Base-by-base conservation (phyloP, 2,888 invertebrate species). In the Agrochola lota region DNA sequence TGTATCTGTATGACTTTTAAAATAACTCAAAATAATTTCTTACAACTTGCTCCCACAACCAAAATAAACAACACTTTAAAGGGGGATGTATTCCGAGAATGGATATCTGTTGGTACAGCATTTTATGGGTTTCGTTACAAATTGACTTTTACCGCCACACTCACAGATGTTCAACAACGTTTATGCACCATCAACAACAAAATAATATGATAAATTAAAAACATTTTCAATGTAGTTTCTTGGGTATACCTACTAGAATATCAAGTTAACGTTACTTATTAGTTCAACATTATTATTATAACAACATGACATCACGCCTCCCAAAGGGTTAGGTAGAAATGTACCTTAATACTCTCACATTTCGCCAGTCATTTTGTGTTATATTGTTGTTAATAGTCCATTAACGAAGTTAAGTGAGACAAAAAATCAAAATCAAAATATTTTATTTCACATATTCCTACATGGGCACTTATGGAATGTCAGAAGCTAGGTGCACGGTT, bases 21-120 rank as follows among this genome's bases (percentile, higher is more conserved):
- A 52, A 71, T 71, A 68, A 71, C 49, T 66, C 7, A 71, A 71
- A 66, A 46, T 46, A 12, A 67, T 30, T 3, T n/a, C 35, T 20
- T 35, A 35, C 20, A 49, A n/a, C 17, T 20, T 52, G 49, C 15
- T 52, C n/a, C n/a, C 9, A 40, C 26, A 23, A 9, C 15, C 9
- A 52, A 71, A 70, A 52, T 52, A 71, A 70, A 40, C 49, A 5
- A 1, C 35, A 9, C 23, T 71, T 15, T 26, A 23, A 11, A 72
- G 26, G 52, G 35, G 49, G 20, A 23, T 55, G 23, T 71, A 43
- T 73, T 71, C 55, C 23, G 15, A 55, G 55, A 71, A 71, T 11
- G 9, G 7, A 52, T 72, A 26, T 70, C 23, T 26, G 40, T 40
- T 26, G 7, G 23, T 43, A 30, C 15, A 30, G 17, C 71, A 71